Base-by-base conservation (phyloP, 2,888 invertebrate genomes). In the Drosophila koepferae region DNA sequence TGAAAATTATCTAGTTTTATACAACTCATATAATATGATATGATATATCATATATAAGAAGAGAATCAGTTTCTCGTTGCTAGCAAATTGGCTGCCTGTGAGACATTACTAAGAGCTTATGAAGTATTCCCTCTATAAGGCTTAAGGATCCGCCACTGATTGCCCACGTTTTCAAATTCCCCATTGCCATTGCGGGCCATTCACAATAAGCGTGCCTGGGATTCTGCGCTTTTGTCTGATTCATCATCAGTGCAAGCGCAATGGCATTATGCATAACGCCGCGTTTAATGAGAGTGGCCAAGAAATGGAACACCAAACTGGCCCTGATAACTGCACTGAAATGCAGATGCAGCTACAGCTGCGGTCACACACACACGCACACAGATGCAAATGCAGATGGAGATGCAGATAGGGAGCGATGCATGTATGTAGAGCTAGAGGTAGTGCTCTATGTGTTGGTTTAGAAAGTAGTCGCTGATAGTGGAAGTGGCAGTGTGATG, bases 251-350 rank as follows among this genome's bases (percentile, higher is more conserved):
- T 3, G 43, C 43, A 10, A 20, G 18, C 18, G 28, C 62, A 59
- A 34, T 49, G 49, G 59, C 44, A 28, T 55, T 31, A 58, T 46
- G 70, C 23, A 61, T 51, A 59, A 70, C 54, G 46, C 28, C 43
- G 34, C 34, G 41, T 31, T 40, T n/a, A 58, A 23, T 59, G 46
- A 58, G 38, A 48, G n/a, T 48, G 14, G 28, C 48, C 48, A 60
- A 60, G 48, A 48, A 48, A 36, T 43, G 44, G 58, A 20, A n/a
- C 34, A 34, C 34, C 34, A n/a, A 48, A 18, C 38, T 60, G 48
- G 59, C n/a, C 59, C 59, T 48, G 46, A 36, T 59, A 36, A 14
- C 58, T 38, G 43, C 31, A 23, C 41, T 16, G 16, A 31, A 12
- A 46, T 16, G 23, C 58, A 44, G 14, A n/a, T 43, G 41, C 23